These are phyloP conservation scores for Ashinkailepas kermadecensis DNA, from an alignment of 2,888 invertebrate species.

Conservation along the genomic window DNA sequence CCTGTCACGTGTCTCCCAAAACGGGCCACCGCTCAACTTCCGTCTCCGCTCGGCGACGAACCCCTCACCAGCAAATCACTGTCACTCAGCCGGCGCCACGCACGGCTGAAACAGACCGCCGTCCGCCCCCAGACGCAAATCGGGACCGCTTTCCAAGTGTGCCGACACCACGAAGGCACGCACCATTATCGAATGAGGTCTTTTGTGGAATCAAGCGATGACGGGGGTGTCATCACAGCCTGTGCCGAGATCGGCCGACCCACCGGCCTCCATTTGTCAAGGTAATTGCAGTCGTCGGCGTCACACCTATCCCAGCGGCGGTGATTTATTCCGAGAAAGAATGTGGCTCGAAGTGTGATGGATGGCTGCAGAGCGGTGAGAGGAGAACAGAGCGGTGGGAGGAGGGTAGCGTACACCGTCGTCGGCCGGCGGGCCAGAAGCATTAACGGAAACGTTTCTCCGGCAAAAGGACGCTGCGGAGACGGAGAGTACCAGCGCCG, in stretches of 20 bases:
- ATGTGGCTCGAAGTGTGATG: not conserved
- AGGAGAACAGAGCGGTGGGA: not conserved
- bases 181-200: not conserved
- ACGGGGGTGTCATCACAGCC: not conserved
- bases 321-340: not conserved
- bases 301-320: not conserved
- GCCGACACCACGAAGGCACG: not conserved
- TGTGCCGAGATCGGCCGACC: not conserved
- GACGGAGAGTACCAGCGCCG: no score
- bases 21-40: not conserved
- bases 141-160: not conserved
- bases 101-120: not conserved
- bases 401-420: not conserved
- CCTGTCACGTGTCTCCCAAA: not conserved
- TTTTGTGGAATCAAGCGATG: slow-evolving; percentile 1
- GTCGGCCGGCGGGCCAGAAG: no score
- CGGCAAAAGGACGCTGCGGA: no score
- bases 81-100: not conserved
- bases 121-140: not conserved
- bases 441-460: no score
- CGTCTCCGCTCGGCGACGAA: not conserved
- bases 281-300: not conserved
- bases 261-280: not conserved
- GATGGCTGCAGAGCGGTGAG: not conserved
- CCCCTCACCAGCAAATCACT: not conserved